phyloP scores from a whole-genome alignment of 2,113 vertebrate species.

The Gnathonemus longibarbis region DNA sequence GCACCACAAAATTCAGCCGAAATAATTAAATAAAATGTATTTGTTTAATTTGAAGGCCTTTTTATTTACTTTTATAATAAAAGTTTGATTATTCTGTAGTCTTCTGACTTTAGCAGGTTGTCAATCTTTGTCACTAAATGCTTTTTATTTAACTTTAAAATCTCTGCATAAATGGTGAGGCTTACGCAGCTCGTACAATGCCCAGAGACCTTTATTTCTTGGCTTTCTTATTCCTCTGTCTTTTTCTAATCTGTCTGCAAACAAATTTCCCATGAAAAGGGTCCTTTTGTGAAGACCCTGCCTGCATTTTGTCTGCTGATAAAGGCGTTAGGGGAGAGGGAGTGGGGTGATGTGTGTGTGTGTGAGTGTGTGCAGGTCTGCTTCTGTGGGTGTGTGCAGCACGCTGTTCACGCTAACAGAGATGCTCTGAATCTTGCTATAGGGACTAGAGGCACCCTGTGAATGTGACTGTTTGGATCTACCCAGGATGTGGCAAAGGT shows the following conservation, averaged over 20 bases:
- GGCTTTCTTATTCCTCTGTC: conserved; percentile 3
- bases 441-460: conserved; percentile 8
- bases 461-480: not conserved
- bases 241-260: conserved; percentile 29
- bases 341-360: not conserved
- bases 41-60: not conserved
- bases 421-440: conserved; percentile 1
- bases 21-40: not conserved
- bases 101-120: not conserved
- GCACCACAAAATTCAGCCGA: not conserved
- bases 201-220: not conserved
- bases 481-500: not conserved
- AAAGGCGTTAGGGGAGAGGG: conserved; percentile 9
- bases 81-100: not conserved
- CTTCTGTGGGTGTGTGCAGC: not conserved
- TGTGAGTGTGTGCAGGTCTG: not conserved
- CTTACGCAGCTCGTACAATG: conserved; percentile 1
- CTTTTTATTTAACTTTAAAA: conserved; percentile 13
- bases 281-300: conserved; percentile 23
- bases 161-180: not conserved
- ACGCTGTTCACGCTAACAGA: not conserved
- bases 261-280: conserved; percentile 30
- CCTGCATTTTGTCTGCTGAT: conserved; percentile 26
- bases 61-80: not conserved
- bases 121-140: not conserved